These are phyloP conservation scores for Scolopax bukidnonensis DNA, from an alignment of 2,797 vertebrate species.

Conservation along the genomic window DNA sequence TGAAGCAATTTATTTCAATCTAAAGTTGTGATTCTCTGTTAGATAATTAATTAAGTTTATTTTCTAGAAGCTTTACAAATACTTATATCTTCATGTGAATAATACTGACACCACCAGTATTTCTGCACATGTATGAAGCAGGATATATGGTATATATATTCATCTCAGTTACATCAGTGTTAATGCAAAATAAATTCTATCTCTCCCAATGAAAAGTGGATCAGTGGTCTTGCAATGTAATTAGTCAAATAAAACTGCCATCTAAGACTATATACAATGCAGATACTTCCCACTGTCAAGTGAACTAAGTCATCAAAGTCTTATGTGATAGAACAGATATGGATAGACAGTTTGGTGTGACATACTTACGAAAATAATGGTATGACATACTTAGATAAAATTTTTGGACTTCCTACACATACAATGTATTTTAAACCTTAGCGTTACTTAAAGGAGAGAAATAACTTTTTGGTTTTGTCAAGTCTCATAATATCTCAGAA, in stretches of 20 bases:
- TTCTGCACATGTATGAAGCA: neutral
- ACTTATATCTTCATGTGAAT: neutral
- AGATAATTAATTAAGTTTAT: slow-evolving; percentile 16
- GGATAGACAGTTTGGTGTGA: neutral
- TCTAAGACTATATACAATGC: neutral
- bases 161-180: neutral
- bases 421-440: neutral
- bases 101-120: neutral
- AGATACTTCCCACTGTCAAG: neutral
- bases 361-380: neutral
- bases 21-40: neutral
- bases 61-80: neutral
- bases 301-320: neutral
- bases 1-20: slow-evolving; percentile 39
- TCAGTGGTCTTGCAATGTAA: neutral
- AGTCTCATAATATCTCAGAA: neutral
- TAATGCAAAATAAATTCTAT: neutral
- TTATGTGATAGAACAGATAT: neutral
- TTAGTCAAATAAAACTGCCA: neutral
- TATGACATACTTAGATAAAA: neutral
- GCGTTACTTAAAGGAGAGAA: neutral
- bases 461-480: neutral
- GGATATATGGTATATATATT: neutral
- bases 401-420: neutral
- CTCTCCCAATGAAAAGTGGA: neutral